A percentile compares a stretch with the other conserved stretches of the same genome.
Conservation (phyloP, 2,888 invertebrate species). For the Anthophora plumipes region DNA sequence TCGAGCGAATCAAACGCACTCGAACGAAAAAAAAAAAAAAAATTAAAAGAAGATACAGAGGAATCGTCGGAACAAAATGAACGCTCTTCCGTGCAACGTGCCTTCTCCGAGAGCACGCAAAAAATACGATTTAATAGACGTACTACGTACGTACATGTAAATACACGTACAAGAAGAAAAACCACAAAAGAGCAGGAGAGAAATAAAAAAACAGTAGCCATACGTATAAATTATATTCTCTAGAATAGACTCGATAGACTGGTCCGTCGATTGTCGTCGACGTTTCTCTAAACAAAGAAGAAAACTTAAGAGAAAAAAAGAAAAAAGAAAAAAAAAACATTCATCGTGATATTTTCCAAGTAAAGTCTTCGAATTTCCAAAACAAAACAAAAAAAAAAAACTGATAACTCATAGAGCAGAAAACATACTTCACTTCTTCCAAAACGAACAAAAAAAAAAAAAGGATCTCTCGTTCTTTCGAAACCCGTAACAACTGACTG, state of each 20-base stretch:
- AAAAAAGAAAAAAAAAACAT: not conserved
- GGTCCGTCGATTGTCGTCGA: slow-evolving; percentile 63
- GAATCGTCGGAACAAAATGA: slow-evolving; percentile 30
- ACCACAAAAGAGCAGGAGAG: not conserved
- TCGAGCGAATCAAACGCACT: slow-evolving; percentile 6
- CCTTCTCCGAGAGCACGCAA: slow-evolving; percentile 78
- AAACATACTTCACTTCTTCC: slow-evolving; percentile 45
- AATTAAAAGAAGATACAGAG: too few species aligned
- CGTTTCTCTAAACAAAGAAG: slow-evolving; percentile 37
- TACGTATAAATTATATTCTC: slow-evolving; percentile 3
- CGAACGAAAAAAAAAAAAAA: not conserved
- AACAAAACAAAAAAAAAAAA: not conserved
- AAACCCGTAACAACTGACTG: slow-evolving; percentile 30
- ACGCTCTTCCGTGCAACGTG: slow-evolving; percentile 81
- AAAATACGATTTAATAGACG: slow-evolving; percentile 58
- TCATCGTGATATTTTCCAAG: slow-evolving; percentile 40
- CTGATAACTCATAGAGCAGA: not conserved
- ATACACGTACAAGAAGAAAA: slow-evolving; percentile 6
- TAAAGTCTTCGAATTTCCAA: not conserved
- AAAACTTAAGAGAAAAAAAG: too few species aligned
- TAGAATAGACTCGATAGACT: slow-evolving; percentile 65
- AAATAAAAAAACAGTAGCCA: slow-evolving; percentile 3
- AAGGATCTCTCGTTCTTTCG: slow-evolving; percentile 32
- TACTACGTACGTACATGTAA: slow-evolving; percentile 32
- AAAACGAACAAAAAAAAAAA: not conserved